phyloP scores from a whole-genome alignment of 2,113 vertebrate species.

The Pygoscelis adeliae region DNA sequence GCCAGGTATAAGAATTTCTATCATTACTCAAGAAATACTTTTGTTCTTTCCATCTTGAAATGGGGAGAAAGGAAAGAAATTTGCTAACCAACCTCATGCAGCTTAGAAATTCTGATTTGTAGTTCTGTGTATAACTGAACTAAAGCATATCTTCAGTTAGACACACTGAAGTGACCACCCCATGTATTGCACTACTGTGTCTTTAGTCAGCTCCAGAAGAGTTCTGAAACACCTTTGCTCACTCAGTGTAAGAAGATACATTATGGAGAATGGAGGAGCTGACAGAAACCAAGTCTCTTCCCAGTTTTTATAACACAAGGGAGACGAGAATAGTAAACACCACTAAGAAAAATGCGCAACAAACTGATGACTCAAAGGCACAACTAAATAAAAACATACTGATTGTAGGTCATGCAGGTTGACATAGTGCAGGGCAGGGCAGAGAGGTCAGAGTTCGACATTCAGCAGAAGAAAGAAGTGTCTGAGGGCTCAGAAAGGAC shows the following conservation, averaged over 20 bases:
- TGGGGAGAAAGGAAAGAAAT: not conserved
- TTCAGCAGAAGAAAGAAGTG: not conserved
- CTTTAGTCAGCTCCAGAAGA: not conserved
- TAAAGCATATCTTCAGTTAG: not conserved
- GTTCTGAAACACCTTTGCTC: not conserved
- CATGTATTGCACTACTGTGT: not conserved
- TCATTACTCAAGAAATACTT: not conserved
- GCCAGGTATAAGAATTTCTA: not conserved
- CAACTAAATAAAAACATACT: not conserved
- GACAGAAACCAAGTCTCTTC: not conserved
- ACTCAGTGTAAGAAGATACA: not conserved
- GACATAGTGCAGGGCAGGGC: not conserved
- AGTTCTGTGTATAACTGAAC: not conserved
- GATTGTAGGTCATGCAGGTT: not conserved
- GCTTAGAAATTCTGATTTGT: not conserved
- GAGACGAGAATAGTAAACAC: not conserved
- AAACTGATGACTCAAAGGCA: not conserved
- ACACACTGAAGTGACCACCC: not conserved
- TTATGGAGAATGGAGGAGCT: not conserved
- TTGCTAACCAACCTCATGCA: not conserved
- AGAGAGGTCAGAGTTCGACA: not conserved
- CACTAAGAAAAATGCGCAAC: not conserved
- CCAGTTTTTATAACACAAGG: not conserved
- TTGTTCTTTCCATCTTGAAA: not conserved
- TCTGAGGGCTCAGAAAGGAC: not conserved